These are phyloP conservation scores for Lasioglossum baleicum DNA, from an alignment of 1,140 invertebrate genomes.

Conservation along the genomic window DNA sequence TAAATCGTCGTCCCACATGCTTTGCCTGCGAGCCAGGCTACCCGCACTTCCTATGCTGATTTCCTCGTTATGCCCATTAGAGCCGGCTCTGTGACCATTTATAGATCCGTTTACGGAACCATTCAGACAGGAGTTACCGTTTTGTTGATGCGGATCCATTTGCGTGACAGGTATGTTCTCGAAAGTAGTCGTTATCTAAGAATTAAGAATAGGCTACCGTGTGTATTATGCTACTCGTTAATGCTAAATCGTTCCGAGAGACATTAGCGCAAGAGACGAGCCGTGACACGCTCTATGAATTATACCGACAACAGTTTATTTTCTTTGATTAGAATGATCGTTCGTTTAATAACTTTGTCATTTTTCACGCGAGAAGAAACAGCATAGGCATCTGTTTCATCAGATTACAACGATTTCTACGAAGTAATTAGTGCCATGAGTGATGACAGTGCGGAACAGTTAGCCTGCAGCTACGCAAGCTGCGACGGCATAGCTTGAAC, in stretches of 20 bases:
- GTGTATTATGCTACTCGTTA: neutral
- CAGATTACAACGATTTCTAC: slow-evolving; percentile 31
- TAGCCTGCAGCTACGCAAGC: slow-evolving; percentile 16
- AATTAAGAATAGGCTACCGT: neutral
- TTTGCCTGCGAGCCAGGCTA: slow-evolving; percentile 84
- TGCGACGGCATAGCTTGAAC: neutral
- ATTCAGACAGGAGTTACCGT: slow-evolving; percentile 64
- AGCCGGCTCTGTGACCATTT: slow-evolving; percentile 62
- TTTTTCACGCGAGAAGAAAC: neutral
- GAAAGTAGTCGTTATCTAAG: slow-evolving; percentile 85
- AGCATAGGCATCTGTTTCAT: neutral
- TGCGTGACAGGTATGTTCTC: slow-evolving; percentile 77
- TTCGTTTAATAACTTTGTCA: neutral
- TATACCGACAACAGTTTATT: neutral
- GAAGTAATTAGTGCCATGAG: slow-evolving; percentile 9
- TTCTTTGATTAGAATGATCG: neutral
- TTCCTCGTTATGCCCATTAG: slow-evolving; percentile 81
- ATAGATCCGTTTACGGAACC: slow-evolving; percentile 65
- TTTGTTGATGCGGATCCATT: slow-evolving; percentile 69
- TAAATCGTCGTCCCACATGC: slow-evolving; percentile 82
- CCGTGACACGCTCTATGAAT: neutral
- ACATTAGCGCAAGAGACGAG: neutral
- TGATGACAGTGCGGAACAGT: slow-evolving; percentile 3
- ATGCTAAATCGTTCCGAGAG: neutral
- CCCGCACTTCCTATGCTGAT: slow-evolving; percentile 90